These are phyloP conservation scores for Drosophila borealis DNA, from an alignment of 2,888 invertebrate species.

Conservation along the genomic window DNA sequence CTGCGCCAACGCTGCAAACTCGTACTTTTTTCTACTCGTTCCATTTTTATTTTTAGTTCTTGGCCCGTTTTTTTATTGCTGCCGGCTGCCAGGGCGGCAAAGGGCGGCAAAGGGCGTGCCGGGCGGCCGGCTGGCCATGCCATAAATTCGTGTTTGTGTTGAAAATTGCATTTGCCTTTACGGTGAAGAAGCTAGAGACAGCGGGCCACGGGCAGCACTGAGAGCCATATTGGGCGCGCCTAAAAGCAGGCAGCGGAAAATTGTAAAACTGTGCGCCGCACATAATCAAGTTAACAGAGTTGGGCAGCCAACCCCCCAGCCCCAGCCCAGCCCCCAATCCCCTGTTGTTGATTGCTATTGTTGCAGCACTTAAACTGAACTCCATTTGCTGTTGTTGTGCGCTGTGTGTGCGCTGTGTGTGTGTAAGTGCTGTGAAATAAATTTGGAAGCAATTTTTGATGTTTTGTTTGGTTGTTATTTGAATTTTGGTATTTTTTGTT, in stretches of 20 bases:
- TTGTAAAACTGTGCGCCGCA: conserved; percentile 66
- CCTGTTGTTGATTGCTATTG: conserved; percentile 41
- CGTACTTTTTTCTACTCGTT: conserved; percentile 4
- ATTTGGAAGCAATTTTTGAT: conserved; percentile 64
- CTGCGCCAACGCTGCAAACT: conserved; percentile 38
- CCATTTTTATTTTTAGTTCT: conserved; percentile 20
- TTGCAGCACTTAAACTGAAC: conserved; percentile 54
- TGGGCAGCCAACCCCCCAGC: conserved; percentile 8
- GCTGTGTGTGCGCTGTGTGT: conserved; percentile 1
- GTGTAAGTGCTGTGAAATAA: conserved; percentile 51
- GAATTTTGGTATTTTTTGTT: conserved; percentile 23
- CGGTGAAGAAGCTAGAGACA: conserved; percentile 53
- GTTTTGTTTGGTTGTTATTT: conserved; percentile 36
- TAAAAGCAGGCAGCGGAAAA: conserved; percentile 75
- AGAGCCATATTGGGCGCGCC: conserved; percentile 68
- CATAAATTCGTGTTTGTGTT: conserved; percentile 79
- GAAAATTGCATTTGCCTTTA: conserved; percentile 78
- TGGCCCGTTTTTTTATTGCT: conserved; percentile 29
- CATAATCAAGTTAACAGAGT: conserved; percentile 71
- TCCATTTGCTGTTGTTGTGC: conserved; percentile 29
- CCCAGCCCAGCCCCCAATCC: background rate
- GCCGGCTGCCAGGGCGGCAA: background rate
- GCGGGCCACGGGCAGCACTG: background rate
- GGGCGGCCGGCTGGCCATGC: conserved; percentile 10
- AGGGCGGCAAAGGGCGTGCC: background rate